Evolutionary conservation across 2,113 vertebrate genomes (phyloP), one percentile per base, ranked within the genome.

Genomic region (Cololabis saira): DNA sequence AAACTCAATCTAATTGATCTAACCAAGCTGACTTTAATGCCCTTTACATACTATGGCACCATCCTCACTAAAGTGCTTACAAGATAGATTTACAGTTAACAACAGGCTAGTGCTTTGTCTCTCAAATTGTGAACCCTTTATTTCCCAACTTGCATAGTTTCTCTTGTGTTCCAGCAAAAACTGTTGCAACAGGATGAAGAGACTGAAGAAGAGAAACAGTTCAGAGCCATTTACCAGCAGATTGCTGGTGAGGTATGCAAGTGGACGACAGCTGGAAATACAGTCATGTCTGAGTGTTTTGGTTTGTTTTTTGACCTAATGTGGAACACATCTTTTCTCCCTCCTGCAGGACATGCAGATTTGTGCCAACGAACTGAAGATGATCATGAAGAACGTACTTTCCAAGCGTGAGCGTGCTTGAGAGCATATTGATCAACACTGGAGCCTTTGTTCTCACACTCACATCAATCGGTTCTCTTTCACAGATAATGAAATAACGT

Each of bases 341-440:
- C 15, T 71, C 50, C 13, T 13, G 9, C 83, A 99, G 98, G 97
- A 99, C 73, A 97, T 99, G 97, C 94, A 99, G 82, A 94, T 99
- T 85, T 95, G 93, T 50, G 96, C 97, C 63, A 95, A 95, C n/a
- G 98, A 99, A 82, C 95, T 99, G 52, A 95, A 91, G 82, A 94
- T 82, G 0, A 85, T 99, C 81, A 94, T 99, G 77, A 99, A 95
- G 78, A 95, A 92, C 0, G 95, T 96, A 0, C 84, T 98, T 24
- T 85, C 93, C 80, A 99, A 95, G 94, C 88, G 97, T 99, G 89
- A 95, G 95, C 83, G 27, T 1, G 13, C 27, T 19, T 37, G 6
- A 59, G 40, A 43, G 33, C 7, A 37, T 41, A 14, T 12, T 9
- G 0, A 16, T 47, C 12, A 9, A 18, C 12, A 1, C 40, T 21